Percentiles rank a stretch among this genome's conserved stretches.
Evolutionary conservation across 2,888 invertebrate species (phyloP).

Genomic region (Catocala sponsa): DNA sequence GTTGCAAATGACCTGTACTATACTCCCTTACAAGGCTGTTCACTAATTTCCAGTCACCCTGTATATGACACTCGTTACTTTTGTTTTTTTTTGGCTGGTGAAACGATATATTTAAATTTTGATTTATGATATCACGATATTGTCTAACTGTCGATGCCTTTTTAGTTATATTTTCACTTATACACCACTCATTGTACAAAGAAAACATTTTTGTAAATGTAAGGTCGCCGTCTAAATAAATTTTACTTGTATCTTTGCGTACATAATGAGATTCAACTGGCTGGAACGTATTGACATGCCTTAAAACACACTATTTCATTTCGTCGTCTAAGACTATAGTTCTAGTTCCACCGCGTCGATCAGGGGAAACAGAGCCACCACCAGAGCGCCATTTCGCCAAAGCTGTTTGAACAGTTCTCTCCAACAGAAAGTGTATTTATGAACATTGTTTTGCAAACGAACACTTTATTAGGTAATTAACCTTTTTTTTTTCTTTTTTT

Average conservation of each 20-base stretch:
- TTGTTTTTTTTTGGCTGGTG: conserved; percentile 17
- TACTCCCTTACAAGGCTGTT: too few species aligned
- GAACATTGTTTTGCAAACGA: conserved; percentile 1
- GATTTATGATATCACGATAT: conserved; percentile 11
- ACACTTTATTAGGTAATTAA: background rate
- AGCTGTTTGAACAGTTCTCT: conserved; percentile 6
- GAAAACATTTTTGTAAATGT: conserved; percentile 15
- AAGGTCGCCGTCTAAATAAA: conserved; percentile 8
- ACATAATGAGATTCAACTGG: conserved; percentile 14
- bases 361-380: conserved; percentile 7
- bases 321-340: background rate
- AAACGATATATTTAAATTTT: conserved; percentile 14
- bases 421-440: conserved; percentile 7
- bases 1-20: too few species aligned
- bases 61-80: background rate
- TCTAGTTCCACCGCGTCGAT: conserved; percentile 5
- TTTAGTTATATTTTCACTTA: conserved; percentile 3
- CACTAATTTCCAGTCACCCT: too few species aligned
- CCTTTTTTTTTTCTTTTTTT: too few species aligned
- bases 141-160: conserved; percentile 6
- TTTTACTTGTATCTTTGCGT: conserved; percentile 5
- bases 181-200: conserved; percentile 21
- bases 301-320: conserved; percentile 1
- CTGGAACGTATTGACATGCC: conserved; percentile 9
- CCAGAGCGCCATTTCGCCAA: conserved; percentile 15